Conservation (phyloP, 2,113 vertebrate genomes). For the Tricholaema leucomelas region DNA sequence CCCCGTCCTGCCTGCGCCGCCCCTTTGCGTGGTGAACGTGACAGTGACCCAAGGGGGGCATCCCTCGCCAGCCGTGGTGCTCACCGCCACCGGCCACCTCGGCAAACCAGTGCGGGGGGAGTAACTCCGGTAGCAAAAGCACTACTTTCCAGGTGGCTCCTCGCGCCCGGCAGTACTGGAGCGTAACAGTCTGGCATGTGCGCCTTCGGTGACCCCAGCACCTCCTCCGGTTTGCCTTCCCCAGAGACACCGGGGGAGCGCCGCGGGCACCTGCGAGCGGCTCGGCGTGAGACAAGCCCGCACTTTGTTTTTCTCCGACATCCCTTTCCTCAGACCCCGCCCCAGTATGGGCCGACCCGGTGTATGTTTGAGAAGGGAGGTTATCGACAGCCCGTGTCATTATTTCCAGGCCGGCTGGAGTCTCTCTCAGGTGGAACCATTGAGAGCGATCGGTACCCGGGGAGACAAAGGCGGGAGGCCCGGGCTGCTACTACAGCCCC, state of each 20-base stretch:
- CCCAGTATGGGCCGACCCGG: neutral
- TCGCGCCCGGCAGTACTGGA: neutral
- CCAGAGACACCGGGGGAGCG: neutral
- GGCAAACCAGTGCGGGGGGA: neutral
- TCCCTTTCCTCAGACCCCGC: neutral
- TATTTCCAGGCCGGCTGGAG: slow-evolving; percentile 6
- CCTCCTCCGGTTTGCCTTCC: neutral
- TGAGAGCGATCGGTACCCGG: neutral
- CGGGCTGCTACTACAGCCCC: neutral
- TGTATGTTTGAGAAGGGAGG: neutral
- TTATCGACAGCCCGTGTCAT: neutral
- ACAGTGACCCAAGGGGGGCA: neutral
- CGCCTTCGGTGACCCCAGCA: neutral
- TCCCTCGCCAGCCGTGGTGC: neutral
- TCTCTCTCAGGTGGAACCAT: slow-evolving; percentile 12
- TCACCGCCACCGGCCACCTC: neutral
- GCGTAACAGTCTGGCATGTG: neutral
- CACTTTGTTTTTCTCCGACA: neutral
- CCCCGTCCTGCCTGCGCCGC: neutral
- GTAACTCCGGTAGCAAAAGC: neutral
- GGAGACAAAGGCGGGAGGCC: slow-evolving; percentile 42
- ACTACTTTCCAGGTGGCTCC: neutral
- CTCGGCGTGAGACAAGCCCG: neutral
- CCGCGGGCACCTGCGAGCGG: neutral
- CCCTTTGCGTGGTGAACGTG: neutral